A percentile compares a stretch with the other conserved stretches of the same genome.
Conservation (phyloP, 2,888 invertebrate genomes). For the Ennomos fuscantarius region DNA sequence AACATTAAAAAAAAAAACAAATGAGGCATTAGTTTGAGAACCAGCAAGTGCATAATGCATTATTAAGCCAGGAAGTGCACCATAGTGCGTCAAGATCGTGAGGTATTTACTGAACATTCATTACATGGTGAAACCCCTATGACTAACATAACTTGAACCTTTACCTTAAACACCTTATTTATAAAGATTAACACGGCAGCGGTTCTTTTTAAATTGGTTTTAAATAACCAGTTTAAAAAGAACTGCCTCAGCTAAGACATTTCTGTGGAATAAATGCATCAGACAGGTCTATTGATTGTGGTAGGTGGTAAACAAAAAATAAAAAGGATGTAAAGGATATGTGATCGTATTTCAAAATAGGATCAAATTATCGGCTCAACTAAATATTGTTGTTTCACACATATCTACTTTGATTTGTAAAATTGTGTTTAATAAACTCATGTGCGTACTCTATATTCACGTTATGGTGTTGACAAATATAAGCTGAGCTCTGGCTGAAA, state of each 20-base stretch:
- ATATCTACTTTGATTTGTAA: too few species aligned
- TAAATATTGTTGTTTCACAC: too few species aligned
- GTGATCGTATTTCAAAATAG: slow-evolving; percentile 11
- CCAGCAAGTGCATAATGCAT: slow-evolving; percentile 2
- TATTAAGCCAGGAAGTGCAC: slow-evolving; percentile 47
- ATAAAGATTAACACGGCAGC: slow-evolving; percentile 9
- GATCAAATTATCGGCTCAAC: slow-evolving; percentile 8
- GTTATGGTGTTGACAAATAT: too few species aligned
- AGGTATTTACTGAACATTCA: slow-evolving; percentile 42
- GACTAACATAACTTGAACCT: slow-evolving; percentile 27
- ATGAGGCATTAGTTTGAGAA: slow-evolving; percentile 9
- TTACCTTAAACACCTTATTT: slow-evolving; percentile 10
- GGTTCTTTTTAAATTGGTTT: slow-evolving; percentile 31
- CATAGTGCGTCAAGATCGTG: slow-evolving; percentile 41
- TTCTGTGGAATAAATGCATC: slow-evolving; percentile 29
- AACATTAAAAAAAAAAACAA: too few species aligned
- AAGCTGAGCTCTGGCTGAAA: too few species aligned
- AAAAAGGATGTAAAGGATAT: slow-evolving; percentile 3
- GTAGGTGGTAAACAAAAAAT: slow-evolving; percentile 26
- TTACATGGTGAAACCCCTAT: slow-evolving; percentile 41
- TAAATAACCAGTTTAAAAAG: slow-evolving; percentile 20
- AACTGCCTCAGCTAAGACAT: slow-evolving; percentile 19
- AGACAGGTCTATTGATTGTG: slow-evolving; percentile 34
- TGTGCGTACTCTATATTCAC: too few species aligned
- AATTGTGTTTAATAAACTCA: too few species aligned